phyloP scores from a whole-genome alignment of 2,797 vertebrate species.

The Mormyrops attenuatus region DNA sequence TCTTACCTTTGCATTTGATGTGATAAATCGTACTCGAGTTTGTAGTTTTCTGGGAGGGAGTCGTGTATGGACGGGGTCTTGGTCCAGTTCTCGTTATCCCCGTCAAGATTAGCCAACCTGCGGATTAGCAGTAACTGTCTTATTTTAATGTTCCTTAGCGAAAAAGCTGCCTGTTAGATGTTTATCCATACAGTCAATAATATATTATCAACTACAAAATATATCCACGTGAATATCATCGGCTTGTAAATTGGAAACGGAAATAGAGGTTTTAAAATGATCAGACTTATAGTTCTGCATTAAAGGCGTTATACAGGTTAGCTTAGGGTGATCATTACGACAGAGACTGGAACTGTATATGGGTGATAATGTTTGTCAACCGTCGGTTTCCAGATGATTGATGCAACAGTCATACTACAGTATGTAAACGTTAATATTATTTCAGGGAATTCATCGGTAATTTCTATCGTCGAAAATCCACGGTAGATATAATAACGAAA shows the following conservation, averaged over 20 bases:
- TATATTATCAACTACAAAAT: background rate
- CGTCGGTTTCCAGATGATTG: background rate
- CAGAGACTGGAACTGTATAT: background rate
- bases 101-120: constrained; percentile 63
- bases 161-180: background rate
- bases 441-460: background rate
- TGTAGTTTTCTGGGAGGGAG: constrained; percentile 58
- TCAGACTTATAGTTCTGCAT: background rate
- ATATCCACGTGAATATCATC: background rate
- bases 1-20: constrained; percentile 60
- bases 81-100: constrained; percentile 54
- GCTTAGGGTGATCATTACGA: background rate
- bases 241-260: background rate
- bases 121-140: background rate
- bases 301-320: background rate
- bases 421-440: background rate
- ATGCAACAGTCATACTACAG: background rate
- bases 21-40: constrained; percentile 61
- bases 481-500: too few species aligned
- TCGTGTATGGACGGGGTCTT: constrained; percentile 56
- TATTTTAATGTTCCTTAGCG: background rate
- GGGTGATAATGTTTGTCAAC: background rate
- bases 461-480: background rate
- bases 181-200: background rate
- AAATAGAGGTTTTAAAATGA: background rate